These are phyloP conservation scores for Burhinus bistriatus DNA, from an alignment of 2,113 vertebrate species.

Conservation along the genomic window DNA sequence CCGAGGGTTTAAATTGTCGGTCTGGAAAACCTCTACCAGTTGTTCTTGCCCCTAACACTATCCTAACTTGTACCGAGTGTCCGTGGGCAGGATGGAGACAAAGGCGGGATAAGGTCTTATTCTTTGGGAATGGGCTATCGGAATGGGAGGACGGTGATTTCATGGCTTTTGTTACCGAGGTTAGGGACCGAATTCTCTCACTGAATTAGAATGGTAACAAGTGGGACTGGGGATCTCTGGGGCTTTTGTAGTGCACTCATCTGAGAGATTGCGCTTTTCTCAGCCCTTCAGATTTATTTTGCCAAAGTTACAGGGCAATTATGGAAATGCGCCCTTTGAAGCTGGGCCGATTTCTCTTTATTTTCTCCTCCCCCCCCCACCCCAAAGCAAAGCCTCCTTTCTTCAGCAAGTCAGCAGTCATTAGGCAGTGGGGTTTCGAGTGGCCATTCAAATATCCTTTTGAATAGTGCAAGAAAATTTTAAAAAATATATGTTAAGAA, in stretches of 20 bases:
- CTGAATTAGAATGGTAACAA: conserved; percentile 86
- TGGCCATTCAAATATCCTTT: conserved; percentile 36
- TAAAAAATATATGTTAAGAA: conserved; percentile 5
- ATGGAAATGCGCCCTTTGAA: conserved; percentile 98
- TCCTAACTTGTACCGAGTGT: not conserved
- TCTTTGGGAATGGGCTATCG: conserved; percentile 71
- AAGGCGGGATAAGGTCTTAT: conserved; percentile 82
- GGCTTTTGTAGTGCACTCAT: conserved; percentile 90
- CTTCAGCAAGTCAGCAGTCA: conserved; percentile 4
- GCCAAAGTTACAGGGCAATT: conserved; percentile 96
- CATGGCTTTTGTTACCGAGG: conserved; percentile 86
- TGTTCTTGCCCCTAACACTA: not conserved
- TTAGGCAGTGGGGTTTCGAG: conserved; percentile 33
- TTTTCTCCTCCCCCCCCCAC: conserved; percentile 66
- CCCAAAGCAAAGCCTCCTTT: conserved; percentile 77
- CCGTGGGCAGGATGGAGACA: conserved; percentile 71
- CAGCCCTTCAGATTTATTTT: conserved; percentile 89
- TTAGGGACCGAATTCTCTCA: conserved; percentile 85
- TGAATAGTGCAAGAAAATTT: conserved; percentile 7
- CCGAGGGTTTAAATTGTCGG: not conserved
- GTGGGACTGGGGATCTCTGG: conserved; percentile 81
- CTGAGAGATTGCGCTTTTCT: conserved; percentile 92
- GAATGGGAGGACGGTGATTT: conserved; percentile 81
- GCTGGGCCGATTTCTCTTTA: conserved; percentile 82
- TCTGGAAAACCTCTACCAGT: not conserved